phyloP scores from a whole-genome alignment of 2,113 vertebrate genomes.

The Panthera tigris region DNA sequence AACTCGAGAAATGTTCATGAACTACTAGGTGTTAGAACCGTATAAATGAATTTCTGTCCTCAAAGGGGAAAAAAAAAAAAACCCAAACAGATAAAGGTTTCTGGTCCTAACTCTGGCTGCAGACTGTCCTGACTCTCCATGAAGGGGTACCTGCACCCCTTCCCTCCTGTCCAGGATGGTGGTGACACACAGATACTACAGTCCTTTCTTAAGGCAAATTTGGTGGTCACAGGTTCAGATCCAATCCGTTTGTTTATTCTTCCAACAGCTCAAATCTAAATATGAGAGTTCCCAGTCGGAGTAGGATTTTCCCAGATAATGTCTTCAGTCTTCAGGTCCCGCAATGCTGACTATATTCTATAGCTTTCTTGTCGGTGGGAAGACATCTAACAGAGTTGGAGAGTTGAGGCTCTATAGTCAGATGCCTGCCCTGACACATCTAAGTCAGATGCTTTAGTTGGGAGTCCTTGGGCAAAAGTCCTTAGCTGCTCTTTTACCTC shows the following conservation, averaged over 20 bases:
- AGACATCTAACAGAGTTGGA: not conserved
- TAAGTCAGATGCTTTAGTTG: not conserved
- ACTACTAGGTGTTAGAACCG: not conserved
- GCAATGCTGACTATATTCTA: rapidly evolving
- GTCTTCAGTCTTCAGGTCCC: not conserved
- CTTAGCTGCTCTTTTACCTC: not conserved
- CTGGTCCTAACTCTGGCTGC: not conserved
- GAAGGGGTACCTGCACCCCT: not conserved
- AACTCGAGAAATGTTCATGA: not conserved
- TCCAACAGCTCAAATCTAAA: not conserved
- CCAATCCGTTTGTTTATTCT: not conserved
- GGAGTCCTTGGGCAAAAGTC: not conserved
- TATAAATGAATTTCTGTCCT: not conserved
- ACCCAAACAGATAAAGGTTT: not conserved
- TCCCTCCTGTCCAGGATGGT: not conserved
- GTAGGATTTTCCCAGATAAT: not conserved
- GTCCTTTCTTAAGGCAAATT: not conserved
- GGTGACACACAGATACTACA: not conserved
- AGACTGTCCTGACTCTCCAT: rapidly evolving
- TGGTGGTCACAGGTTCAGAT: not conserved
- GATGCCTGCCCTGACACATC: not conserved
- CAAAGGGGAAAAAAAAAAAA: not conserved
- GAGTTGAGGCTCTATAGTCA: not conserved
- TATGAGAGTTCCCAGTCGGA: not conserved
- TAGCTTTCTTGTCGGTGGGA: not conserved